These are phyloP conservation scores for Caenorhabditis tropicalis DNA, from an alignment of 1,140 invertebrate genomes.

Conservation along the genomic window DNA sequence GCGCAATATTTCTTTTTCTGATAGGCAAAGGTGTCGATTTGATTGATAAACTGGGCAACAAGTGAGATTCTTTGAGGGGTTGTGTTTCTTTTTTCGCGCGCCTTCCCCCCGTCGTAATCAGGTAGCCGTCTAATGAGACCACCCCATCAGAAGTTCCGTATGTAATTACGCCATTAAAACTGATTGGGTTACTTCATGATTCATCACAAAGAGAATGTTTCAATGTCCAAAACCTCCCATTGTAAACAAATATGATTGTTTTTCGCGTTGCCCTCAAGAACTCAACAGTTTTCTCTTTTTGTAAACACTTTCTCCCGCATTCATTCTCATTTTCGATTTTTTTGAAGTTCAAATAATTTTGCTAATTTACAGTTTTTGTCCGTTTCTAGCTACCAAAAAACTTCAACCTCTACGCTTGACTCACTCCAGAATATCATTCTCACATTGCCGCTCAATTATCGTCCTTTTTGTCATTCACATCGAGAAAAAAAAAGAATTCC, in stretches of 20 bases:
- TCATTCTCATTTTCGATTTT: not conserved
- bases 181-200: not conserved
- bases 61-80: not conserved
- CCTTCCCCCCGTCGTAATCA: not conserved
- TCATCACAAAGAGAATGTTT: too few relatives aligned
- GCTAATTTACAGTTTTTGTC: too few relatives aligned
- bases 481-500: not conserved
- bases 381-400: too few relatives aligned
- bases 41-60: slow-evolving; percentile 43
- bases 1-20: slow-evolving; percentile 43
- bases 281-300: not conserved
- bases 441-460: slow-evolving; percentile 36
- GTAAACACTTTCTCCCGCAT: not conserved
- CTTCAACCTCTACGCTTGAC: too few relatives aligned
- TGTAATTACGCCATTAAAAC: slow-evolving; percentile 33
- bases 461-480: slow-evolving; percentile 2
- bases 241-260: too few relatives aligned
- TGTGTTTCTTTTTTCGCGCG: not conserved
- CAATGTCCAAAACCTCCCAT: too few relatives aligned
- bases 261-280: too few relatives aligned
- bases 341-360: too few relatives aligned
- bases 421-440: not conserved
- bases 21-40: slow-evolving; percentile 39
- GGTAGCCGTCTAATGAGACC: slow-evolving; percentile 4
- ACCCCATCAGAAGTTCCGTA: not conserved